Evolutionary conservation across 2,113 vertebrate genomes (phyloP).

Genomic region (Nipponia nippon): DNA sequence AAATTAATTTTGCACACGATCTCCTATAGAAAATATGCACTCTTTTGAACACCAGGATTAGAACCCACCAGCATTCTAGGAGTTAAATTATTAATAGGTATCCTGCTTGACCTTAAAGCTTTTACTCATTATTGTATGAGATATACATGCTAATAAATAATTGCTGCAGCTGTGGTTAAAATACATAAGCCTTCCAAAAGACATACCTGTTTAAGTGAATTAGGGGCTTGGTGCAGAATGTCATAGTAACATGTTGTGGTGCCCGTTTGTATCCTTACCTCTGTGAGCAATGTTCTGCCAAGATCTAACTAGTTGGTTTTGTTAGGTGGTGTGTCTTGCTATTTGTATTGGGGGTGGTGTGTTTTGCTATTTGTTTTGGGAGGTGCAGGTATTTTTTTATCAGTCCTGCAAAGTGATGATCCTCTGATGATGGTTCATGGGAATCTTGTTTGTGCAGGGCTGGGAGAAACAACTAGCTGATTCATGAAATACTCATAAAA

Average conservation of each 20-base stretch:
- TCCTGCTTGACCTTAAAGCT: background rate
- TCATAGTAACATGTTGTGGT: rapidly evolving
- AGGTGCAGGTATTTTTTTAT: background rate
- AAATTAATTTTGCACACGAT: background rate
- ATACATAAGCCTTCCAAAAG: background rate
- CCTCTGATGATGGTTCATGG: background rate
- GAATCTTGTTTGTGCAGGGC: background rate
- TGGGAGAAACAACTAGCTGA: background rate
- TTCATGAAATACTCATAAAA: background rate
- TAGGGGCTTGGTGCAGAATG: background rate
- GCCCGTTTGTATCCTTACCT: background rate
- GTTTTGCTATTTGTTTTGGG: background rate
- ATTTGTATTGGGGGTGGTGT: background rate
- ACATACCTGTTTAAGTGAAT: rapidly evolving
- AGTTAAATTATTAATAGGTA: background rate
- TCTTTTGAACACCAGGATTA: background rate
- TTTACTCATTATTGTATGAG: background rate
- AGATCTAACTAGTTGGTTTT: background rate
- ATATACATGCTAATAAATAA: background rate
- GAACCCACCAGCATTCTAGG: background rate
- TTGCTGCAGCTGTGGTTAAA: background rate
- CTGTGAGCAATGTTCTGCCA: background rate
- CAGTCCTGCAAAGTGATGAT: background rate
- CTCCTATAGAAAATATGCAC: background rate
- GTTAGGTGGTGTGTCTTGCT: background rate